Evolutionary conservation across 1,140 invertebrate species (phyloP).

Genomic region (Leptoteleia sp.): DNA sequence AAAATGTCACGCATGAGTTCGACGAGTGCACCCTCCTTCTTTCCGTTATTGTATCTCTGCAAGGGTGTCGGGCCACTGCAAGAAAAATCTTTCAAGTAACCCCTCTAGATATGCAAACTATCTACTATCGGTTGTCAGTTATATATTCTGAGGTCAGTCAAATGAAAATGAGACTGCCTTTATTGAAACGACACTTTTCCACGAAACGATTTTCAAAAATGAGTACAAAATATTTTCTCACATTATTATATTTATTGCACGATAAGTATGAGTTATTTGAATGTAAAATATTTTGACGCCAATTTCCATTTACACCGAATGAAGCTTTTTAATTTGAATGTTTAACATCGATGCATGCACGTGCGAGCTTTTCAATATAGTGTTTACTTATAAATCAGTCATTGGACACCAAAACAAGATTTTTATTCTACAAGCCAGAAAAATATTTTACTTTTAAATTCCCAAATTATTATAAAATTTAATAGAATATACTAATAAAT

Average conservation of each 20-base stretch:
- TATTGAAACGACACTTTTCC: constrained; percentile 49
- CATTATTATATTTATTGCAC: constrained; percentile 9
- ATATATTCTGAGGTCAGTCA: constrained; percentile 55
- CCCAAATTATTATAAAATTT: too few relatives aligned
- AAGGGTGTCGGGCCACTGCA: constrained; percentile 25
- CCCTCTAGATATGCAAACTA: constrained; percentile 56
- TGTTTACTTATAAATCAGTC: constrained; percentile 6
- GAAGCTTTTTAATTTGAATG: too few relatives aligned
- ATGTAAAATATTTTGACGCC: constrained; percentile 1
- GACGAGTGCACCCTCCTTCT: constrained; percentile 45
- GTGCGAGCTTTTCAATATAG: too few relatives aligned
- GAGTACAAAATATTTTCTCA: constrained; percentile 16
- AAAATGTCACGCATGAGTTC: constrained; percentile 55
- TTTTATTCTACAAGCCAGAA: constrained; percentile 10
- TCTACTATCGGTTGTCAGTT: constrained; percentile 54
- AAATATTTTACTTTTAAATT: too few relatives aligned
- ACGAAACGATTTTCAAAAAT: constrained; percentile 28
- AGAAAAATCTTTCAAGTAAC: constrained; percentile 51
- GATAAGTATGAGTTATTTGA: neutral
- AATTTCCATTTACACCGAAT: too few relatives aligned
- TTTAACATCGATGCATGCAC: too few relatives aligned
- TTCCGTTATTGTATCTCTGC: constrained; percentile 45
- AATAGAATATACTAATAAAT: too few relatives aligned
- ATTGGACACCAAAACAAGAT: constrained; percentile 12
- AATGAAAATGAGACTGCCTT: constrained; percentile 55